Base-by-base conservation (phyloP, 2,888 invertebrate genomes). In the Slavum lentiscoides region DNA sequence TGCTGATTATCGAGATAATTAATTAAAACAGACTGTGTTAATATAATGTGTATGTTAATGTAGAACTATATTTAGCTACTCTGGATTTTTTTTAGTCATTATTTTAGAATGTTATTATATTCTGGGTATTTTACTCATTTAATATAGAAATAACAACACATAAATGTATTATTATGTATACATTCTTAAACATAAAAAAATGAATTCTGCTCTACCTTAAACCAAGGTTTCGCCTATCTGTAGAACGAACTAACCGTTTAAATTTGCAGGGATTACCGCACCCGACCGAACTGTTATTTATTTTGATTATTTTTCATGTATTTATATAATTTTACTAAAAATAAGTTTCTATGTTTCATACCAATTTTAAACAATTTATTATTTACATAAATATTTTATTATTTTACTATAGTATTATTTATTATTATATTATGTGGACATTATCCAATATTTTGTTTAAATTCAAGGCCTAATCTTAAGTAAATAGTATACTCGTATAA, bases 231-330 rank as follows among this genome's bases (percentile, higher is more conserved):
- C 55, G 37, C 17, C 30, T 37, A 49, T 61, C 39, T 77, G 39
- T 55, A 49, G 64, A 53, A 62, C 55, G 21, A 77, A 62, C 37
- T 70, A 53, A 77, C 70, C 69, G 13, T 77, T 77, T 77, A 70
- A 77, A 55, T 77, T 77, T 70, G n/a, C n/a, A n/a, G 55, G 64
- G 70, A 77, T 62, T 53, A 39, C 37, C 4, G 30, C 30, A 64
- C 23, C 53, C 61, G 69, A 19, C 53, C 61, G 69, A 37, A 62
- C 13, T 55, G 43, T 15, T 74, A 30, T 67, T 58, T 75, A 67
- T 67, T 58, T 67, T 21, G 55, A 58, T 39, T 58, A 58, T 75
- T 58, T 55, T 43, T 23, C 8, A 13, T 23, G 23, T 58, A 58
- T 17, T 9, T 55, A 37, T 64, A 55, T 8, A 55, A 49, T 49